phyloP scores from a whole-genome alignment of 1,140 invertebrate genomes.

The Drosophila sp. region DNA sequence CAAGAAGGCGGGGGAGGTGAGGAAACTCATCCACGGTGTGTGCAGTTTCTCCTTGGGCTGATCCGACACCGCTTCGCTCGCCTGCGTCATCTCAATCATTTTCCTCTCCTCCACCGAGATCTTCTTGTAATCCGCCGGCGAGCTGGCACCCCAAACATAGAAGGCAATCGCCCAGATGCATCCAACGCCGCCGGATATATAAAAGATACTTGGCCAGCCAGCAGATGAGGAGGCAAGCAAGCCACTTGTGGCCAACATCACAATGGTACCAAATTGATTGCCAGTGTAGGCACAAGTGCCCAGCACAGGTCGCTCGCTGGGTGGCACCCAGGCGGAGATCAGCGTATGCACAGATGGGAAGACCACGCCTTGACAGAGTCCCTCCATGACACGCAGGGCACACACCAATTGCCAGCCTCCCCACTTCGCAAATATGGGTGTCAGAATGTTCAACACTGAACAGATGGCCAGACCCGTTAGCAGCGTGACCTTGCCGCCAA shows the following conservation, averaged over 20 bases:
- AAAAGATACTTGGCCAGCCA: constrained; percentile 93
- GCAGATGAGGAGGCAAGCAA: constrained; percentile 86
- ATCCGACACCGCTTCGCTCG: constrained; percentile 35
- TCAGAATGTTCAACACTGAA: constrained; percentile 85
- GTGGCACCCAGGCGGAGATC: constrained; percentile 91
- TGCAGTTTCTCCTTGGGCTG: constrained; percentile 49
- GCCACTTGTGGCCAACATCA: constrained; percentile 89
- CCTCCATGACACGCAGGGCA: constrained; percentile 89
- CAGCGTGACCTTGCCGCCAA: constrained; percentile 88
- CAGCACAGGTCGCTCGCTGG: constrained; percentile 86
- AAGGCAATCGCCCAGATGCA: constrained; percentile 88
- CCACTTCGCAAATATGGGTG: constrained; percentile 71
- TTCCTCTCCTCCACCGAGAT: constrained; percentile 87
- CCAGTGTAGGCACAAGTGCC: constrained; percentile 87
- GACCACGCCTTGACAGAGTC: constrained; percentile 91
- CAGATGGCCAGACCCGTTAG: constrained; percentile 86
- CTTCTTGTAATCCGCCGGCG: constrained; percentile 87
- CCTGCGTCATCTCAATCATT: constrained; percentile 86
- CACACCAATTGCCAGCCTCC: constrained; percentile 87
- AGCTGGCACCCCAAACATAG: constrained; percentile 87
- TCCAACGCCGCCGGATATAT: constrained; percentile 89
- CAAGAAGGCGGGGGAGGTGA: constrained; percentile 92
- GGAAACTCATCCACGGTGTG: constrained; percentile 90
- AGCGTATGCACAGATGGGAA: constrained; percentile 92
- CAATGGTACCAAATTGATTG: constrained; percentile 90